Percentiles rank a stretch among this genome's conserved stretches.
These are phyloP conservation scores for Montipora cactus DNA, from an alignment of 64 coral and sea anemone genomes.

Conservation along the genomic window DNA sequence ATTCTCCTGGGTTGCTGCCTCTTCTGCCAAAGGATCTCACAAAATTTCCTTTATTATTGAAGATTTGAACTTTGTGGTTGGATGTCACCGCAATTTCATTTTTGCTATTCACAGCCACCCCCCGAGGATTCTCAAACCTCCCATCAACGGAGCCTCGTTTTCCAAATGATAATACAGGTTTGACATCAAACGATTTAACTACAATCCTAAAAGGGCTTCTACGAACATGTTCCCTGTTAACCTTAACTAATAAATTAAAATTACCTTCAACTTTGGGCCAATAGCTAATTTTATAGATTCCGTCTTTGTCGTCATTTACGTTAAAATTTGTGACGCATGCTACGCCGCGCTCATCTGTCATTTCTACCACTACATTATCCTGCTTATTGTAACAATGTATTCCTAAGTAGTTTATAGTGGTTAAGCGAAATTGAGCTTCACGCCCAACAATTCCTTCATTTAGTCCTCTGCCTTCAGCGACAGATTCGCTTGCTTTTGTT, in stretches of 20 bases:
- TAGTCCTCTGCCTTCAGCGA: neutral
- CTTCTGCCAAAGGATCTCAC: slow-evolving; percentile 11
- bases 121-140: neutral
- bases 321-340: neutral
- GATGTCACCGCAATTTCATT: slow-evolving; percentile 1
- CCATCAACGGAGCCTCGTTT: neutral
- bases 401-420: neutral
- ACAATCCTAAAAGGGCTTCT: neutral
- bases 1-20: neutral
- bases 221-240: slow-evolving; percentile 20
- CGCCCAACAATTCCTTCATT: neutral
- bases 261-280: slow-evolving; percentile 40
- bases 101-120: slow-evolving; percentile 18
- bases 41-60: slow-evolving; percentile 27
- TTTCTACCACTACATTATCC: neutral
- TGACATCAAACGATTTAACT: neutral
- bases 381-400: neutral
- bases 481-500: neutral
- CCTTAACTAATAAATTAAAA: slow-evolving; percentile 10
- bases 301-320: neutral
- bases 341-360: neutral
- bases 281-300: slow-evolving; percentile 33
- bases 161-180: slow-evolving; percentile 1
- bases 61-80: neutral
- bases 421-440: neutral